Evolutionary conservation across 2,113 vertebrate genomes (phyloP).

Genomic region (Mixornis gularis): DNA sequence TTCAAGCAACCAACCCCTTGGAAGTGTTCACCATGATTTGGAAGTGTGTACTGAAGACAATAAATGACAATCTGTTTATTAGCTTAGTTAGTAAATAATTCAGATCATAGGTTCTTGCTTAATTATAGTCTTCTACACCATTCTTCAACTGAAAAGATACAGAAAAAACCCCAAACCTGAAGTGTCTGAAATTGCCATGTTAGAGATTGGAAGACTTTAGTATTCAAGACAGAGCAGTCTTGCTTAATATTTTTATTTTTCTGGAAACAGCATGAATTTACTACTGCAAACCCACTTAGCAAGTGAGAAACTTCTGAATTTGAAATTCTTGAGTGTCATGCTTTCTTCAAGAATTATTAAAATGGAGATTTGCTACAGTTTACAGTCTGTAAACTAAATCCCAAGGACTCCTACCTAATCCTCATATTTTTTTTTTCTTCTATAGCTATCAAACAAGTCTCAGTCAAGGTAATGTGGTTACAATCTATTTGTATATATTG

Average conservation of each 20-base stretch:
- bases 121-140: conserved; percentile 40
- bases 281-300: neutral
- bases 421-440: neutral
- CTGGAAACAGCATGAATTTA: neutral
- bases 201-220: conserved; percentile 9
- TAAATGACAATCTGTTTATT: conserved; percentile 41
- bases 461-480: conserved; percentile 12
- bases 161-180: neutral
- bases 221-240: conserved; percentile 4
- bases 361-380: conserved; percentile 52
- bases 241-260: neutral
- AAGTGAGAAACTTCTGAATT: conserved; percentile 20
- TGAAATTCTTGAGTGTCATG: neutral
- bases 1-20: neutral
- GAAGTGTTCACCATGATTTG: conserved; percentile 34
- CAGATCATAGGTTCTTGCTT: conserved; percentile 46
- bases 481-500: conserved; percentile 34
- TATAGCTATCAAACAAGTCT: neutral
- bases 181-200: conserved; percentile 1
- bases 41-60: conserved; percentile 39
- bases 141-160: conserved; percentile 33
- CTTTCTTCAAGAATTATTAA: conserved; percentile 30
- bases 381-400: conserved; percentile 56
- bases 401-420: conserved; percentile 45
- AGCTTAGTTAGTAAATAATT: conserved; percentile 61